Evolutionary conservation across 1,140 invertebrate genomes (phyloP), one percentile per base, ranked within the genome.

Genomic region (Colletes latitarsis): DNA sequence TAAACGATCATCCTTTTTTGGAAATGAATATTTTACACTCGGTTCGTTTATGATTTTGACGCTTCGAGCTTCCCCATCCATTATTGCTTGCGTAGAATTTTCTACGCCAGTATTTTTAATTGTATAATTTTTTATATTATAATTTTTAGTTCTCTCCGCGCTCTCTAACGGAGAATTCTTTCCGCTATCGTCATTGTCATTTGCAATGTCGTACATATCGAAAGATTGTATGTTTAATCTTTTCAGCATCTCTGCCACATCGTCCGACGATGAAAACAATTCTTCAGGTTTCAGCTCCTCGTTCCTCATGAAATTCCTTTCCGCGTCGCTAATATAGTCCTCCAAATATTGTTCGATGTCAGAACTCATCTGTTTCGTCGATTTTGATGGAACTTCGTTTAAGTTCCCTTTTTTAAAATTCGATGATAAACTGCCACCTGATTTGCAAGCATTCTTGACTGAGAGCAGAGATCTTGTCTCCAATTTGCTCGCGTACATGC

Each of bases 271-370:
- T 49, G 67, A 1, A 70, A 75, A 6, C 3, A 81, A 10, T 14
- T 70, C 62, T 12, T 68, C 53, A 0, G 2, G 9, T 19, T 82
- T 57, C 1, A 46, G 6, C n/a, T 58, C 57, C 0, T 64, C 53
- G 14, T 67, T 63, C 12, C 53, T 67, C 6, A 75, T 12, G 9
- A 19, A 62, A 21, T 63, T 19, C 10, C 62, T 55, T 10, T 78
- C 58, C 5, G 52, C 17, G 6, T 77, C 58, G 4, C 4, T 73
- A 3, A 43, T 62, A 49, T 83, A 85, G 15, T 69, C 30, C 3
- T 70, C 62, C 14, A 89, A 55, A 63, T 85, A 88, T n/a, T 82
- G 57, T 14, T 83, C 82, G 9, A 81, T 66, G 0, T 77, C 73
- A 3, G 76, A 64, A 69, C 58, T 71, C 15, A 76, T 55, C 69